Percentiles rank a stretch among this genome's conserved stretches.
These are phyloP conservation scores for Festucalex cinctus DNA, from an alignment of 2,113 vertebrate species.

Conservation along the genomic window DNA sequence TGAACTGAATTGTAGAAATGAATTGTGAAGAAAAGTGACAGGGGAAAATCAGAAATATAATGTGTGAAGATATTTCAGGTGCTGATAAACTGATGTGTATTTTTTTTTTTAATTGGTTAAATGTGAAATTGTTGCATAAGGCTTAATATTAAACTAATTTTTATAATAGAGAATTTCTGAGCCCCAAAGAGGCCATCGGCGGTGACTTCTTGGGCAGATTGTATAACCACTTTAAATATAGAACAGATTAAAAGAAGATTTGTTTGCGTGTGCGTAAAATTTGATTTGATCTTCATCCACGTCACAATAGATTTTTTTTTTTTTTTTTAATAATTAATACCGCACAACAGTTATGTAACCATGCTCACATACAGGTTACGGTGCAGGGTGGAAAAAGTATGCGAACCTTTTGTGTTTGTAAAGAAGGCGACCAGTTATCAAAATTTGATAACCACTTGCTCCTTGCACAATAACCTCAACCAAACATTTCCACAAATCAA, in stretches of 20 bases:
- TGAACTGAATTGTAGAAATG: not conserved
- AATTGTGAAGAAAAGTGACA: constrained; percentile 1
- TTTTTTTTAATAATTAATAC: not conserved
- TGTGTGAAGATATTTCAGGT: no score
- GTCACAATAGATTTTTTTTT: not conserved
- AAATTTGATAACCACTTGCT: not conserved
- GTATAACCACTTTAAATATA: not conserved
- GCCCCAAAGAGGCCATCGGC: not conserved
- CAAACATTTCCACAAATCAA: not conserved
- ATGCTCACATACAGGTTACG: not conserved
- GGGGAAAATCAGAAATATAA: not conserved
- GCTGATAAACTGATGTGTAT: not conserved
- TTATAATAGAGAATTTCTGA: no score
- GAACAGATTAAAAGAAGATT: not conserved
- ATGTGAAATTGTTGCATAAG: no score
- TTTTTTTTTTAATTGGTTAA: no score
- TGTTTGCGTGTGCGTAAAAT: not conserved
- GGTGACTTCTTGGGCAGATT: not conserved
- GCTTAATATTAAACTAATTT: no score
- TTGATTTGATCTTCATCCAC: not conserved
- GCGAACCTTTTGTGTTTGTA: not conserved
- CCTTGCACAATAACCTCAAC: not conserved
- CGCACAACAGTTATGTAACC: not conserved
- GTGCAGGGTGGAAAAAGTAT: not conserved
- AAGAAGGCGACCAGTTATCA: no score